Percentiles rank a stretch among this genome's conserved stretches.
Evolutionary conservation across 2,888 invertebrate genomes (phyloP).

Genomic region (Synergus japonicus): DNA sequence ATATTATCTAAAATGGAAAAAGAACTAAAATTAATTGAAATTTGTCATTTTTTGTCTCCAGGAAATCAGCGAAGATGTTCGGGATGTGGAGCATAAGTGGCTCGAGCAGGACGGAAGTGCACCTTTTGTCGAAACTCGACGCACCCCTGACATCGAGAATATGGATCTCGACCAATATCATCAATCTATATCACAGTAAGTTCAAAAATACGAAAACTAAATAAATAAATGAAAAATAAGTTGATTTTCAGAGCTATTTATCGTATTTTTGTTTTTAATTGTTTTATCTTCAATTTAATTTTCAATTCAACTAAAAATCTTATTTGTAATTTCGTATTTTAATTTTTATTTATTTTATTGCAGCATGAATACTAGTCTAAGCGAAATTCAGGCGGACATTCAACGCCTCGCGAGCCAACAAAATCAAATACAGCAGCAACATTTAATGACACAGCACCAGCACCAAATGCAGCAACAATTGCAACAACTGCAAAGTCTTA

Average conservation of each 20-base stretch:
- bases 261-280: too few species aligned
- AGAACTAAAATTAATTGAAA: not conserved
- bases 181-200: constrained; percentile 89
- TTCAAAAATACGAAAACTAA: constrained; percentile 56
- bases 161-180: constrained; percentile 91
- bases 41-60: constrained; percentile 60
- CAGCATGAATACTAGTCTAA: constrained; percentile 95
- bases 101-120: constrained; percentile 80
- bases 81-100: constrained; percentile 83
- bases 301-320: not conserved
- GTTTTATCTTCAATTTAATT: too few species aligned
- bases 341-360: constrained; percentile 58
- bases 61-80: constrained; percentile 82
- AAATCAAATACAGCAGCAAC: constrained; percentile 85
- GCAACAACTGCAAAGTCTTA: constrained; percentile 79
- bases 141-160: constrained; percentile 88
- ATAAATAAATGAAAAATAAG: not conserved
- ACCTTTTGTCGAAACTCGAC: constrained; percentile 82
- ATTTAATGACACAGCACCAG: constrained; percentile 80
- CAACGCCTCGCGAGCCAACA: constrained; percentile 92
- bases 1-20: not conserved
- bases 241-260: not conserved
- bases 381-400: constrained; percentile 96
- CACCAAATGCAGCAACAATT: constrained; percentile 81
- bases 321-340: not conserved